These are phyloP conservation scores for Melikaiella ostensackeni DNA, from an alignment of 2,888 invertebrate species.

Conservation along the genomic window DNA sequence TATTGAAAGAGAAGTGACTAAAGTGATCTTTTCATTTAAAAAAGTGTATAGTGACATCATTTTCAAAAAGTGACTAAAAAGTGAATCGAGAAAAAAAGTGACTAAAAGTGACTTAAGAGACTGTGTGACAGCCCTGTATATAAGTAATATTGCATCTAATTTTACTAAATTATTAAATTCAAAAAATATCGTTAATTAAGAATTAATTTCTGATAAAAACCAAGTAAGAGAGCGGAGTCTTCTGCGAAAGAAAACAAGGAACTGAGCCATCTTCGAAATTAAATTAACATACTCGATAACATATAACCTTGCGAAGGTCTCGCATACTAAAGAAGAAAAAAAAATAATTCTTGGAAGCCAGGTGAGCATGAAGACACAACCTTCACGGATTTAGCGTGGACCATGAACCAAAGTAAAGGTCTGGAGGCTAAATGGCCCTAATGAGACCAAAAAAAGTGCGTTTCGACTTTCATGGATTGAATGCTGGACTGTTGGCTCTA, in stretches of 20 bases:
- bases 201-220: background rate
- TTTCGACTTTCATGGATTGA: constrained; percentile 12
- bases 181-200: background rate
- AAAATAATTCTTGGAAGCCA: constrained; percentile 19
- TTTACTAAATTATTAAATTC: background rate
- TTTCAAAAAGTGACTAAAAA: too few relatives aligned
- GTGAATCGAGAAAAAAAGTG: too few relatives aligned
- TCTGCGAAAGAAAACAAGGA: background rate
- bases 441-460: constrained; percentile 4
- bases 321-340: background rate
- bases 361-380: constrained; percentile 17
- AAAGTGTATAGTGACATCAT: too few relatives aligned
- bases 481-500: constrained; percentile 25
- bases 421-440: constrained; percentile 3
- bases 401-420: constrained; percentile 3
- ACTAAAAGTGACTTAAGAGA: too few relatives aligned
- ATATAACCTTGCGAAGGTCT: constrained; percentile 34
- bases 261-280: background rate
- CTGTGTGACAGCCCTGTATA: too few relatives aligned
- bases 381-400: constrained; percentile 1
- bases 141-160: too few relatives aligned
- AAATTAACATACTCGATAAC: constrained; percentile 20
- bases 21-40: too few relatives aligned
- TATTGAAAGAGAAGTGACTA: too few relatives aligned
- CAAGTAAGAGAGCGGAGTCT: background rate